Evolutionary conservation across 2,113 vertebrate genomes (phyloP).

Genomic region (Colinus virginianus): DNA sequence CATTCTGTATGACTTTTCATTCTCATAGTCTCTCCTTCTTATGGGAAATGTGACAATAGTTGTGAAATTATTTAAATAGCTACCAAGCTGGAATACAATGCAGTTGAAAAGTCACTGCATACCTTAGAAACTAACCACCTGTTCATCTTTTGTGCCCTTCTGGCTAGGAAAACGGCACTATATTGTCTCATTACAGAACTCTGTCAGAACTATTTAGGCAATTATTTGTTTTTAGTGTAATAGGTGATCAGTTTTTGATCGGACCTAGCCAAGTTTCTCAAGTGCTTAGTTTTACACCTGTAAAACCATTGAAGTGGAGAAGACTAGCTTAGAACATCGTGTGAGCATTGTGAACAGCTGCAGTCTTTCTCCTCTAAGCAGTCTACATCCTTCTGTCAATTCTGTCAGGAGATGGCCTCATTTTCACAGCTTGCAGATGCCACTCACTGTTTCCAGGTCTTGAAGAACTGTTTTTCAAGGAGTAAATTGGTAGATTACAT

Average conservation of each 20-base stretch:
- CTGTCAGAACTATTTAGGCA: neutral
- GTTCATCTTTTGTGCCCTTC: neutral
- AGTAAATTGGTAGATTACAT: neutral
- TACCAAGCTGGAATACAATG: neutral
- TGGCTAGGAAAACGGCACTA: neutral
- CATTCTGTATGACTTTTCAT: neutral
- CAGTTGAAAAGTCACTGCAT: neutral
- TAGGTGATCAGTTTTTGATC: neutral
- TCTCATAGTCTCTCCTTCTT: neutral
- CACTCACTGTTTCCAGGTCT: neutral
- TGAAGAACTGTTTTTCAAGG: neutral
- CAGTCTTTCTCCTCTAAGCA: neutral
- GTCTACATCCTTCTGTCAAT: neutral
- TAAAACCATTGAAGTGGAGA: neutral
- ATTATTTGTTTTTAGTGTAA: neutral
- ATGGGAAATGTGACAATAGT: neutral
- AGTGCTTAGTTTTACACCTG: neutral
- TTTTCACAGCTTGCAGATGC: neutral
- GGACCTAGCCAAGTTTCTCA: neutral
- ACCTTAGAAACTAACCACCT: neutral
- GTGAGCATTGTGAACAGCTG: neutral
- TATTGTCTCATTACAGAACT: neutral
- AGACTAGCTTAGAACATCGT: neutral
- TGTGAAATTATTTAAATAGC: neutral
- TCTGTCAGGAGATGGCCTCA: neutral